Evolutionary conservation across 2,797 vertebrate genomes (phyloP).

Genomic region (Valencia hispanica): DNA sequence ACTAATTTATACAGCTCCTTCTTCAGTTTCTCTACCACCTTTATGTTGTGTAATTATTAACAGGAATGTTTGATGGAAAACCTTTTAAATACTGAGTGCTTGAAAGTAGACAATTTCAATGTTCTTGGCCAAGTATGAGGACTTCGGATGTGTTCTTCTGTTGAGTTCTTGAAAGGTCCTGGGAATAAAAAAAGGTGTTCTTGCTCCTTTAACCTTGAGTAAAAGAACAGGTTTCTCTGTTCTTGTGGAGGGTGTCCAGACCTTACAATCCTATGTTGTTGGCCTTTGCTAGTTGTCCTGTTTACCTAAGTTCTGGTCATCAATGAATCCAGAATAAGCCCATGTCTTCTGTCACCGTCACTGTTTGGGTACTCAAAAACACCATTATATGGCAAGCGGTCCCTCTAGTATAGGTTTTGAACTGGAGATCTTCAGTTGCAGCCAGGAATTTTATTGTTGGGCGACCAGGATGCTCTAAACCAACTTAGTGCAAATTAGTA

Average conservation of each 20-base stretch:
- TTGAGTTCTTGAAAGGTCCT: too few species aligned
- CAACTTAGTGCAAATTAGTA: not conserved
- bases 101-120: not conserved
- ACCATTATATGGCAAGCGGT: not conserved
- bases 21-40: not conserved
- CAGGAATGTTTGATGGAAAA: not conserved
- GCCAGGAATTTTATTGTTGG: not conserved
- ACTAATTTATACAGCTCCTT: constrained; percentile 6
- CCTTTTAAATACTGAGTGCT: not conserved
- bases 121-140: not conserved
- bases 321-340: not conserved
- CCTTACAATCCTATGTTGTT: too few species aligned
- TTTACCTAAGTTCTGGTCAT: not conserved
- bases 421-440: not conserved
- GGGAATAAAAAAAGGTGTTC: too few species aligned
- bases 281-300: not conserved
- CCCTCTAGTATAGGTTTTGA: not conserved
- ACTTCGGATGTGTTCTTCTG: too few species aligned
- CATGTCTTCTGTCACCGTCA: not conserved
- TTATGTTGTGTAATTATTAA: constrained; percentile 1
- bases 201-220: too few species aligned
- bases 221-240: too few species aligned
- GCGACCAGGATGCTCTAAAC: not conserved
- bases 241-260: too few species aligned
- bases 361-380: not conserved